Conservation (phyloP, 2,113 vertebrate species). For the Burhinus bistriatus region DNA sequence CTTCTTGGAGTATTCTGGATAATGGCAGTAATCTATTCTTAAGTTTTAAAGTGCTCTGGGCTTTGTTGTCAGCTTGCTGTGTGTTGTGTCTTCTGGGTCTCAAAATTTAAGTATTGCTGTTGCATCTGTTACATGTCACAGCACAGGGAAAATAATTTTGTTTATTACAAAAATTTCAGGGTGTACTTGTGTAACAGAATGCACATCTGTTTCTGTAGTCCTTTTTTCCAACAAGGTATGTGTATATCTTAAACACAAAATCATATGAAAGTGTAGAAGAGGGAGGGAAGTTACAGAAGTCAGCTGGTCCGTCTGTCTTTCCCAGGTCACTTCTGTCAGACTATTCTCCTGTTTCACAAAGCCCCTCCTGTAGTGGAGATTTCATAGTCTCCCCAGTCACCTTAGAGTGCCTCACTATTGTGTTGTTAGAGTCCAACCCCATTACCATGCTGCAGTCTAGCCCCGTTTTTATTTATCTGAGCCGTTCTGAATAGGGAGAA, state of each 20-base stretch:
- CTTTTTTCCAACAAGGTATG: background rate
- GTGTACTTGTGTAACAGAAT: background rate
- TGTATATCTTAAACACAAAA: background rate
- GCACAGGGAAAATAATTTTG: accelerated
- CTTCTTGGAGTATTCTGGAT: background rate
- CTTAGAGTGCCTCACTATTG: background rate
- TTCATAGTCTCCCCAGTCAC: background rate
- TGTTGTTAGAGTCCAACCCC: background rate
- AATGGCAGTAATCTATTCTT: background rate
- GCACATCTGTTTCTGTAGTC: background rate
- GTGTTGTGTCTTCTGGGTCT: background rate
- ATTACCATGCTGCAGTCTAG: background rate
- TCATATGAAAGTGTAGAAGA: background rate
- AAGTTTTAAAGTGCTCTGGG: background rate
- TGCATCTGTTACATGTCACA: background rate
- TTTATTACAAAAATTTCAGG: background rate
- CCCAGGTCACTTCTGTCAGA: background rate
- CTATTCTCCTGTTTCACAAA: background rate
- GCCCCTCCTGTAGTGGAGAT: background rate
- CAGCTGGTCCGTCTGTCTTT: accelerated
- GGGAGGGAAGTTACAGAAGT: background rate
- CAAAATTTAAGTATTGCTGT: background rate
- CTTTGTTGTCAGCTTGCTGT: background rate
- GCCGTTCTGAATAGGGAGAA: background rate
- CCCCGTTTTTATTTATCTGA: background rate